Base-by-base conservation (phyloP, 1,140 invertebrate species). In the Cotesia glomerata region DNA sequence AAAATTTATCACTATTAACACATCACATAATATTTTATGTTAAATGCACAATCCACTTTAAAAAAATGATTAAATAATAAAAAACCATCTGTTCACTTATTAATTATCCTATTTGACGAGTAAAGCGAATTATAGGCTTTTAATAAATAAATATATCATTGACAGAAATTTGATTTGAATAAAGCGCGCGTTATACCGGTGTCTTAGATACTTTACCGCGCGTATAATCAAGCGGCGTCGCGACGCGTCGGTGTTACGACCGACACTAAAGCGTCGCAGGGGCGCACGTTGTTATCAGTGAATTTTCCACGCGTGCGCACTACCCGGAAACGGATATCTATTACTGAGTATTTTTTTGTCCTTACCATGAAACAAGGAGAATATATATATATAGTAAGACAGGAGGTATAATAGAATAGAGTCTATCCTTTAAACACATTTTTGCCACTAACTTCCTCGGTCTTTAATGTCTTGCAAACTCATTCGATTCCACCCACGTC, bases 281-380 rank as follows among this genome's bases (percentile, higher is more conserved):
- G 69, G 51, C 69, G 69, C 69, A 71, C 69, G 62, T 63, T 71
- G 69, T 71, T 71, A 71, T 71, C 69, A 71, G 61, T 14, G 39
- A 65, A 52, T 65, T 71, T 71, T 34, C 34, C 61, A 62, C 69
- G 69, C 69, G 3, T 71, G 69, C 69, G 69, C 69, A 56, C 16
- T 3, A 52, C 11, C 62, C 62, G 49, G 18, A 71, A 63, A 45
- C 65, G 13, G n/a, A 1, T 32, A 56, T 32, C 8, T 58, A 13
- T 9, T 13, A 14, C 14, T 16, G 11, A 18, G n/a, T 26, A 14
- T 56, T 61, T 45, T 9, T 11, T 36, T 11, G 5, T 4, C 54
- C 32, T 8, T 58, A 52, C 26, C 65, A 2, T 5, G 52, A 18
- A 26, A 35, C 32, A 18, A 3, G 8, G 18, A 61, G 18, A 32